Evolutionary conservation across 2,797 vertebrate species (phyloP).

Genomic region (Sebastes vulpes): DNA sequence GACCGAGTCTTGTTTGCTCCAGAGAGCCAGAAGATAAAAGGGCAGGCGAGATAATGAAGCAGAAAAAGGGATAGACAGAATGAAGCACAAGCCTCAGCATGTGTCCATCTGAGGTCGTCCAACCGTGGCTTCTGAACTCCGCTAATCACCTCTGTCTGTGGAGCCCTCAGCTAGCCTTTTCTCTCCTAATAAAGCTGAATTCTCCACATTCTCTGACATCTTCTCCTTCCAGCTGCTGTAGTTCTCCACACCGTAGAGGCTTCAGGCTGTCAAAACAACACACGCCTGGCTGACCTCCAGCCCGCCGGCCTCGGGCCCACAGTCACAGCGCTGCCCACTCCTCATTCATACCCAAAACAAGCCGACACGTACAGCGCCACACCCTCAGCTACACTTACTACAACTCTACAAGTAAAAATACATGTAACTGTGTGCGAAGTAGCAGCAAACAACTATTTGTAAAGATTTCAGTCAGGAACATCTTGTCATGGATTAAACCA

Average conservation of each 20-base stretch:
- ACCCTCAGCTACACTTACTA: background rate
- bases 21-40: slow-evolving; percentile 33
- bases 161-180: slow-evolving; percentile 26
- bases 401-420: background rate
- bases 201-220: slow-evolving; percentile 51
- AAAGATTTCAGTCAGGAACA: too few species aligned
- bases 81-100: background rate
- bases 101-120: slow-evolving; percentile 7
- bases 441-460: too few species aligned
- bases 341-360: background rate
- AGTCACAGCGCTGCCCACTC: background rate
- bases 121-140: slow-evolving; percentile 21
- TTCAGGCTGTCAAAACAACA: slow-evolving; percentile 71
- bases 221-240: slow-evolving; percentile 62
- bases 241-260: slow-evolving; percentile 46
- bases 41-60: background rate
- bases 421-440: background rate
- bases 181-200: slow-evolving; percentile 45
- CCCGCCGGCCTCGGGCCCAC: slow-evolving; percentile 9
- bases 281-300: slow-evolving; percentile 36
- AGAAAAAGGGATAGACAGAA: background rate
- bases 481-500: too few species aligned
- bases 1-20: slow-evolving; percentile 11
- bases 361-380: background rate
- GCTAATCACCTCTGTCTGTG: background rate